Percentiles rank a stretch among this genome's conserved stretches.
phyloP scores from a whole-genome alignment of 2,888 invertebrate genomes.

The Leucophenga maculata region DNA sequence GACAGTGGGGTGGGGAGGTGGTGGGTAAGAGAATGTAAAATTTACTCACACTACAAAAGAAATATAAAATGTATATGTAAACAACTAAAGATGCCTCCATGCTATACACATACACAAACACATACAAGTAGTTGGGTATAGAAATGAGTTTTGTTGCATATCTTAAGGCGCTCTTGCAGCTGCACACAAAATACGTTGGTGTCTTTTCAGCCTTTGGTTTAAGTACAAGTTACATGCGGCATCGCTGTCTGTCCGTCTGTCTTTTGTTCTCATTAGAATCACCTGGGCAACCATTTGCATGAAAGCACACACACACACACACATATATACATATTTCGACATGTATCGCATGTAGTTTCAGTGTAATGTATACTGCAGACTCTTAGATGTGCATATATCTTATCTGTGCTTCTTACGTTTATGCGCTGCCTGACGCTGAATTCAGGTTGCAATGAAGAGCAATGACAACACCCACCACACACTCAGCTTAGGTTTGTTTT shows the following conservation, averaged over 20 bases:
- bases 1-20: no score
- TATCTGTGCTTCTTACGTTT: neutral
- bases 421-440: neutral
- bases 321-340: neutral
- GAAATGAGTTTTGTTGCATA: no score
- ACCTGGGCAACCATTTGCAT: constrained; percentile 11
- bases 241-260: neutral
- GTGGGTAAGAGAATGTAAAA: no score
- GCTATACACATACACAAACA: no score
- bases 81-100: no score
- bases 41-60: no score
- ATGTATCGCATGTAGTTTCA: neutral
- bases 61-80: no score
- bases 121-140: no score
- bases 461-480: no score
- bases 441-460: no score
- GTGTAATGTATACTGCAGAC: neutral
- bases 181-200: constrained; percentile 45
- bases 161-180: no score
- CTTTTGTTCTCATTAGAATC: constrained; percentile 12
- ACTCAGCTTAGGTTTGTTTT: neutral
- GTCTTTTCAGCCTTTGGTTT: constrained; percentile 37
- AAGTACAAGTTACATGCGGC: constrained; percentile 1
- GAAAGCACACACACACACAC: constrained; percentile 13
- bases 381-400: neutral